These are phyloP conservation scores for Aselliscus stoliczkanus DNA, from an alignment of 2,797 vertebrate genomes.

Conservation along the genomic window DNA sequence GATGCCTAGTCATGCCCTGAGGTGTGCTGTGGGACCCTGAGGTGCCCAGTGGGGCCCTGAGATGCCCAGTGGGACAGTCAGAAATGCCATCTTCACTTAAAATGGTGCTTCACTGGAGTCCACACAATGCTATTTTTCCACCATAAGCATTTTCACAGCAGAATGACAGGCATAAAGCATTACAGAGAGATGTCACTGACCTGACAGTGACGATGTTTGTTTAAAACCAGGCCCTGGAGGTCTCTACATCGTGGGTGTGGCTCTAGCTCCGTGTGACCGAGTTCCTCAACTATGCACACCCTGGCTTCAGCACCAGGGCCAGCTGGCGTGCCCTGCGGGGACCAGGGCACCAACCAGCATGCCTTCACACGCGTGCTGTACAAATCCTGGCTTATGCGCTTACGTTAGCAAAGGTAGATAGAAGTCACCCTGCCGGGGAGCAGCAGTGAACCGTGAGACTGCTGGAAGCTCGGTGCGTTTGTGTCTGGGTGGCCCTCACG, in stretches of 20 bases:
- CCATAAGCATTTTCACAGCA: not conserved
- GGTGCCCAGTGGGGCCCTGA: not conserved
- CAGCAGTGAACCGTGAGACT: not conserved
- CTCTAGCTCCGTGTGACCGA: not conserved
- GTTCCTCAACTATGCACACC: rapidly evolving
- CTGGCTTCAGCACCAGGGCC: not conserved
- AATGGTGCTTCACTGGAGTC: rapidly evolving
- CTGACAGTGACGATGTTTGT: not conserved
- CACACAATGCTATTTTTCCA: not conserved
- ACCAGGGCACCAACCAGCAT: not conserved
- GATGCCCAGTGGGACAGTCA: rapidly evolving
- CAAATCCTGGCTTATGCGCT: not conserved
- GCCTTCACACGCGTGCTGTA: slow-evolving; percentile 9
- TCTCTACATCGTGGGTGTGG: not conserved
- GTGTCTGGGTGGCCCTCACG: not conserved
- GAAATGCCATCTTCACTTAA: not conserved
- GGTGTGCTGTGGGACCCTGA: not conserved
- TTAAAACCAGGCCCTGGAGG: not conserved
- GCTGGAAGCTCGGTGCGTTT: not conserved
- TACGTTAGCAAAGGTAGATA: slow-evolving; percentile 30
- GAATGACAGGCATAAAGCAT: not conserved
- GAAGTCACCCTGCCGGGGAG: slow-evolving; percentile 15
- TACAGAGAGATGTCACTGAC: not conserved
- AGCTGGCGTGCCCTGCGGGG: not conserved
- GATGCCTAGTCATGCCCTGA: rapidly evolving